Percentiles rank a stretch among this genome's conserved stretches.
Conservation (phyloP, 2,113 vertebrate genomes). For the Aegypius monachus region DNA sequence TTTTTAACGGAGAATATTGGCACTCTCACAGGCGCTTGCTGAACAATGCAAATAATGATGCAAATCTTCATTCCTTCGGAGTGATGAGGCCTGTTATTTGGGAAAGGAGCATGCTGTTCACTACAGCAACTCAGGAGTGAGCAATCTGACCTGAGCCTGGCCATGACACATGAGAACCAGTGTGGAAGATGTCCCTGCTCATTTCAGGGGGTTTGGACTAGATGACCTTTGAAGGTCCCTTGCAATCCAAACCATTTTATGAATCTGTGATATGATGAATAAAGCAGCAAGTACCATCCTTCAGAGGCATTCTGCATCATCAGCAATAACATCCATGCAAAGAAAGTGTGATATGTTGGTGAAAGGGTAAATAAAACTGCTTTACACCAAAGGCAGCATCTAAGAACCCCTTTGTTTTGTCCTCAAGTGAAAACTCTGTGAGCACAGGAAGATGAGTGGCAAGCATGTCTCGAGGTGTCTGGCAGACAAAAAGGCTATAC, state of each 20-base stretch:
- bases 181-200: too few species aligned
- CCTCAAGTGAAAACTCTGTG: background rate
- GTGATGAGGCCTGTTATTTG: background rate
- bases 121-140: background rate
- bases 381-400: background rate
- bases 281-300: background rate
- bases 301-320: background rate
- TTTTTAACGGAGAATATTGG: background rate
- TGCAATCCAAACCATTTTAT: background rate
- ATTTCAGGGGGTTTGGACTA: background rate
- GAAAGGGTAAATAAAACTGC: background rate
- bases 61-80: background rate
- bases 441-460: background rate
- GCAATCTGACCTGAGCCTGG: background rate
- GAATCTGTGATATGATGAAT: background rate
- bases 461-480: background rate
- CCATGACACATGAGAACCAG: background rate
- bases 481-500: background rate
- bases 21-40: background rate
- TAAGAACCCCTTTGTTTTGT: background rate
- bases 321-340: rapidly evolving
- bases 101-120: background rate
- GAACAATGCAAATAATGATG: background rate
- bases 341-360: rapidly evolving
- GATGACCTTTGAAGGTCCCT: background rate